Base-by-base conservation (phyloP, 2,888 invertebrate species). In the Mythimna loreyi region DNA sequence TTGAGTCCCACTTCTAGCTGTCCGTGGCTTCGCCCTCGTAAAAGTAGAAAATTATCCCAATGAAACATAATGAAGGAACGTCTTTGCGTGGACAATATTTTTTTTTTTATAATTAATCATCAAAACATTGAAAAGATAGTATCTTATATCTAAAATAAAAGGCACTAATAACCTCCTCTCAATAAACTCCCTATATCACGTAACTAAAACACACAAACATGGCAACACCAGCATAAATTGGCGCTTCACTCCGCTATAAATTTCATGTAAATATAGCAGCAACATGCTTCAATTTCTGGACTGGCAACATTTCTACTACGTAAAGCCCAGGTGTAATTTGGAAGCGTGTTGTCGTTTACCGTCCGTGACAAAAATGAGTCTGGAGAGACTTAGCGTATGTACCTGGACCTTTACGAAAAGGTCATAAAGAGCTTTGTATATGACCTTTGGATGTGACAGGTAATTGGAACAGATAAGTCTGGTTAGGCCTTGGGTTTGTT, bases 321-420 rank as follows among this genome's bases (percentile, higher is more conserved):
- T 58, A 78, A 77, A 68, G 71, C 78, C 60, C 75, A 68, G 56
- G 69, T 75, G 76, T 81, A 81, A 84, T 81, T 82, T 82, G 28
- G 72, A 55, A 62, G 52, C 61, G 56, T 81, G 75, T 83, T 72
- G 61, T 33, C 71, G 66, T 75, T 81, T 83, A 80, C 75, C 56
- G 78, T 60, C 77, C 75, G 73, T 81, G 73, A 78, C 71, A 78
- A 81, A 83, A 83, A 73, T 72, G 65, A 75, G 68, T 56, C 58
- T 45, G 40, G 49, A 23, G 64, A 50, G 72, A 81, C 81, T 83
- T 33, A 70, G 56, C 49, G 56, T 55, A 28, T 63, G 60, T 71
- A 75, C 76, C 65, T 58, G 47, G 25, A 58, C 58, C 59, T 52
- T 70, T 61, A 43, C 21, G 61, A 58, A 40, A 58, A 45, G 55